A percentile compares a stretch with the other conserved stretches of the same genome.
These are phyloP conservation scores for Martes martes DNA, from an alignment of 2,113 vertebrate genomes.

Conservation along the genomic window DNA sequence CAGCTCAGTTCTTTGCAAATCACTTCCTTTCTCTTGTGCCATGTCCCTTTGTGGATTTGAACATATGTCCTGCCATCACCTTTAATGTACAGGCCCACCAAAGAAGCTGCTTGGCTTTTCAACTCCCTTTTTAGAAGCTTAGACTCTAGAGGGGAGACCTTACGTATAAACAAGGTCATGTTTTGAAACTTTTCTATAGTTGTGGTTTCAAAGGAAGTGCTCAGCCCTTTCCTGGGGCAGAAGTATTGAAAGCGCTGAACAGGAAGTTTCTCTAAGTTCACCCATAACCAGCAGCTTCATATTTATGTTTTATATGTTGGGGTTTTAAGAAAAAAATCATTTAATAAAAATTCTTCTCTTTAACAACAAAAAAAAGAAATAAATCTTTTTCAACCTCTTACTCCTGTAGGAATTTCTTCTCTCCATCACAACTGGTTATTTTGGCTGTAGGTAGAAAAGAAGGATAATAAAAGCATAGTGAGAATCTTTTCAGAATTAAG, in stretches of 20 bases:
- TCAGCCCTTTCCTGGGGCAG: background rate
- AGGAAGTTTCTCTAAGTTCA: background rate
- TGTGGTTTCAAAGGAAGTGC: background rate
- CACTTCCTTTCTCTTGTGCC: background rate
- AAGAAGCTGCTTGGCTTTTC: background rate
- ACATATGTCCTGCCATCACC: background rate
- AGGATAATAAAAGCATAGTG: background rate
- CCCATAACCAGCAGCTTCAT: background rate
- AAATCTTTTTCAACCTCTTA: background rate
- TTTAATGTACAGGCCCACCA: background rate
- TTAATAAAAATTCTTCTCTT: background rate
- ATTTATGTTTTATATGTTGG: background rate
- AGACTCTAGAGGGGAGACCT: background rate
- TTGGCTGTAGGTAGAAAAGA: background rate
- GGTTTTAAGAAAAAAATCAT: background rate
- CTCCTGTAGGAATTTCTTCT: background rate
- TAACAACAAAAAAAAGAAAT: background rate
- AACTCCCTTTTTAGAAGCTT: background rate
- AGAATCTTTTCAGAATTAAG: background rate
- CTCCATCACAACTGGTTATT: background rate
- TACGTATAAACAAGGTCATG: rapidly evolving
- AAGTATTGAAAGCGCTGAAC: background rate
- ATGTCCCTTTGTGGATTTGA: background rate
- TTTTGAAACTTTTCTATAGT: background rate
- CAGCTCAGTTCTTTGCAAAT: background rate